Conservation (phyloP, 2,888 invertebrate species). For the Pyrochroa serraticornis region DNA sequence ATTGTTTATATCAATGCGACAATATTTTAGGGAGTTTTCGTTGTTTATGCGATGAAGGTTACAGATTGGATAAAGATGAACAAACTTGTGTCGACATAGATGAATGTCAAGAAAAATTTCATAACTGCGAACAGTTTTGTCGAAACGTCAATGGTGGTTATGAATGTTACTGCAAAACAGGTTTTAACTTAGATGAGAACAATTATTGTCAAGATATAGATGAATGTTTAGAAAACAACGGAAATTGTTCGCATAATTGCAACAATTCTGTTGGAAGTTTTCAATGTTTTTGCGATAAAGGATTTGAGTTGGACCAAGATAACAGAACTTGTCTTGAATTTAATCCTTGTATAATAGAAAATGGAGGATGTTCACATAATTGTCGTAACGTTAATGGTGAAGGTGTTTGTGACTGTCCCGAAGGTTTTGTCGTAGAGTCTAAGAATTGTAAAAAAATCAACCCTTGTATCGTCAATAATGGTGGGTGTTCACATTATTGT, state of each 20-base stretch:
- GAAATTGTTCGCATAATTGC: constrained; percentile 55
- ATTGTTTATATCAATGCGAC: constrained; percentile 56
- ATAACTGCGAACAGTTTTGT: constrained; percentile 46
- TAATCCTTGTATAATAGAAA: constrained; percentile 49
- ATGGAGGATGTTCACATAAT: constrained; percentile 63
- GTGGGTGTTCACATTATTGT: constrained; percentile 63
- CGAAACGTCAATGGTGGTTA: constrained; percentile 51
- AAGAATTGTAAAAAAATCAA: constrained; percentile 57
- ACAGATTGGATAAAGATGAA: constrained; percentile 56
- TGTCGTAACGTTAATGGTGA: constrained; percentile 60
- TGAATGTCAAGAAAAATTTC: constrained; percentile 51
- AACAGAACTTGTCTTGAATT: constrained; percentile 42
- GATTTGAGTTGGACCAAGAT: constrained; percentile 57
- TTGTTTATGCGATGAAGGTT: constrained; percentile 61
- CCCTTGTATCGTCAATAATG: constrained; percentile 59
- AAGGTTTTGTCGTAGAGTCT: constrained; percentile 31
- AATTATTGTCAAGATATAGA: constrained; percentile 35
- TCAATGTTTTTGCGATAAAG: constrained; percentile 56
- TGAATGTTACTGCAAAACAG: constrained; percentile 52
- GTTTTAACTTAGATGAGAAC: constrained; percentile 54
- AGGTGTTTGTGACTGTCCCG: constrained; percentile 59
- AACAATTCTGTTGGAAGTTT: constrained; percentile 59
- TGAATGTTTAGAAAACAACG: constrained; percentile 53
- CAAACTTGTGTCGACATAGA: constrained; percentile 53
- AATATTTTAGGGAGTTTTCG: constrained; percentile 58